Base-by-base conservation (phyloP, 1,140 invertebrate genomes). In the Tetragonula clypearis region DNA sequence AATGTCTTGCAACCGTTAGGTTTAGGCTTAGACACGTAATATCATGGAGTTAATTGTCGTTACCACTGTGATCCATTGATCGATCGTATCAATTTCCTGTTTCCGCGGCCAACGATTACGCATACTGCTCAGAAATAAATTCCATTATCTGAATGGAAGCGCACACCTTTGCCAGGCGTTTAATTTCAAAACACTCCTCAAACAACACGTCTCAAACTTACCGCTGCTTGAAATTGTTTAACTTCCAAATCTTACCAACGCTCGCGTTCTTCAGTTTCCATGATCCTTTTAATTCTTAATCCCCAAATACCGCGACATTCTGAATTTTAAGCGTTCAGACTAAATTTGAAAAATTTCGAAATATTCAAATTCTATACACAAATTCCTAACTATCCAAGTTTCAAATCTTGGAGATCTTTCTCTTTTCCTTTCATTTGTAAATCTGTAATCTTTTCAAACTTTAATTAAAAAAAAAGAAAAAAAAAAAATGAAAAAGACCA, bases 21-120 rank as follows among this genome's bases (percentile, higher is more conserved):
- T 53, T 35, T 35, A 35, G 3, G 35, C n/a, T 35, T 35, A 35
- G 35, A 35, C 3, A 35, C 17, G 58, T 49, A 53, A 14, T 49
- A 56, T 58, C 62, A 49, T 26, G 8, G 4, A 69, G 21, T 60
- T 80, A 35, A 68, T 6, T 26, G 55, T 58, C 58, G 72, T 65
- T 71, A 23, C 17, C 19, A 62, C 6, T 66, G 60, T 72, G n/a
- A n/a, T n/a, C 75, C 60, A 65, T 73, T 68, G 68, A 62, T 71
- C 12, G 49, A 62, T 72, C 68, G 49, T 85, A 82, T 82, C 60
- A 79, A 85, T 88, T 88, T 88, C 78, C 87, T 88, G 86, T 82
- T 88, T 88, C 68, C 74, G n/a, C 55, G 12, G 6, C 26, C 15
- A 14, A 41, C n/a, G 41, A 53, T 84, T 79, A 79, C 68, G 56